Evolutionary conservation across 2,888 invertebrate species (phyloP).

Genomic region (Apomyelois bistriatella): DNA sequence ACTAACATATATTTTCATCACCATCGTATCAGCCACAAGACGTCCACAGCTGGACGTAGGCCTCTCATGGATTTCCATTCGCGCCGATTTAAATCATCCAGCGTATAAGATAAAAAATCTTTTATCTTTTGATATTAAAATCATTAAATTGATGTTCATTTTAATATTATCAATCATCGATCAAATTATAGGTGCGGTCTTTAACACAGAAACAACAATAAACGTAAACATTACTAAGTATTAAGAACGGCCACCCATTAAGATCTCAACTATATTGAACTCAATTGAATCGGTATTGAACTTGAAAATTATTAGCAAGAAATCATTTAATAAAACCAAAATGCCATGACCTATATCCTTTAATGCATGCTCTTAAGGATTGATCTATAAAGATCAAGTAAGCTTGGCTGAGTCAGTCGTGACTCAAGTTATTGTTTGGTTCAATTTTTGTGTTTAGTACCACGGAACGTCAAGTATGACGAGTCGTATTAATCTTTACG

Average conservation of each 20-base stretch:
- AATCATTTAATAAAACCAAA: conserved; percentile 31
- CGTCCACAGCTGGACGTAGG: too few relatives aligned
- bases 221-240: conserved; percentile 9
- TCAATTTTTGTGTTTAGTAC: conserved; percentile 52
- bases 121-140: too few relatives aligned
- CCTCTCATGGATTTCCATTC: too few relatives aligned
- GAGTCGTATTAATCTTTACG: conserved; percentile 72
- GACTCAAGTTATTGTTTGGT: conserved; percentile 56
- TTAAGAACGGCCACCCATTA: conserved; percentile 13
- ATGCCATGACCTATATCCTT: conserved; percentile 25
- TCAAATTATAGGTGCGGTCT: neutral
- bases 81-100: too few relatives aligned
- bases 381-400: conserved; percentile 26
- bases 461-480: conserved; percentile 62
- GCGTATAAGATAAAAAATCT: too few relatives aligned
- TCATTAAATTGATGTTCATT: neutral
- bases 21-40: too few relatives aligned
- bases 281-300: conserved; percentile 51
- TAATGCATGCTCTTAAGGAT: conserved; percentile 13
- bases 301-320: conserved; percentile 50
- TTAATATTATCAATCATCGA: neutral
- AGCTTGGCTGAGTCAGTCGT: conserved; percentile 39
- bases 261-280: conserved; percentile 35
- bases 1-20: neutral
- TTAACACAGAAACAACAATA: neutral